phyloP scores from a whole-genome alignment of 2,797 vertebrate species.

The Esox lucius region DNA sequence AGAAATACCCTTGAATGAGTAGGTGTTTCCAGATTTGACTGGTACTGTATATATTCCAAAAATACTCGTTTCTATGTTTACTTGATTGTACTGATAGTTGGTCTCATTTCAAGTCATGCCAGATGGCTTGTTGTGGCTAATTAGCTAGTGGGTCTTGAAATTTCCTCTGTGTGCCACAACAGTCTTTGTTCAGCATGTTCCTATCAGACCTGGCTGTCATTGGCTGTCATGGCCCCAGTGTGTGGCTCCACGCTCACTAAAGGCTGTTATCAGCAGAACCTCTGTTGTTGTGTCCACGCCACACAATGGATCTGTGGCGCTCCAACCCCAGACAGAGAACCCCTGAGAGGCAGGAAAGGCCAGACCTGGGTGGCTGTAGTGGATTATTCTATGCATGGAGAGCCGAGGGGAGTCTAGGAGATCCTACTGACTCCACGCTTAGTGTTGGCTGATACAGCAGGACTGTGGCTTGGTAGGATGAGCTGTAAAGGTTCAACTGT shows the following conservation, averaged over 20 bases:
- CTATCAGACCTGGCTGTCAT: conserved; percentile 14
- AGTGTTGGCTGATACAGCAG: not conserved
- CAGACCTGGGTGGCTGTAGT: not conserved
- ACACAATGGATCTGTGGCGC: conserved; percentile 54
- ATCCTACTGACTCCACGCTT: not conserved
- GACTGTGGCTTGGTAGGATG: not conserved
- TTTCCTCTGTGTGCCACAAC: conserved; percentile 66
- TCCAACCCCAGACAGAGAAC: conserved; percentile 19
- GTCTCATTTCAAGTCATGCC: conserved; percentile 51
- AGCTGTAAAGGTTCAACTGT: not conserved
- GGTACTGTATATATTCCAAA: not conserved
- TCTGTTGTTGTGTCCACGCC: conserved; percentile 57
- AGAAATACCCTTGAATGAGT: too few species aligned
- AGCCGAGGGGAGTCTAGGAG: not conserved
- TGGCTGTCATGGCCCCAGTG: conserved; percentile 6
- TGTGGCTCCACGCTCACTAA: conserved; percentile 17
- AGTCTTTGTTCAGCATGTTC: conserved; percentile 56
- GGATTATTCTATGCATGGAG: not conserved
- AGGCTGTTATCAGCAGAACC: conserved; percentile 48
- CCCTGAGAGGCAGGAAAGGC: conserved; percentile 42
- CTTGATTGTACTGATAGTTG: conserved; percentile 59
- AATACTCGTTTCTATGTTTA: conserved; percentile 60
- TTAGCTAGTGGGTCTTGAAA: conserved; percentile 48
- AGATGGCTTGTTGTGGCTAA: conserved; percentile 64
- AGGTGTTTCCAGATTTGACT: too few species aligned